phyloP scores from a whole-genome alignment of 2,888 invertebrate species.

The Drosophila neoperkinsi region DNA sequence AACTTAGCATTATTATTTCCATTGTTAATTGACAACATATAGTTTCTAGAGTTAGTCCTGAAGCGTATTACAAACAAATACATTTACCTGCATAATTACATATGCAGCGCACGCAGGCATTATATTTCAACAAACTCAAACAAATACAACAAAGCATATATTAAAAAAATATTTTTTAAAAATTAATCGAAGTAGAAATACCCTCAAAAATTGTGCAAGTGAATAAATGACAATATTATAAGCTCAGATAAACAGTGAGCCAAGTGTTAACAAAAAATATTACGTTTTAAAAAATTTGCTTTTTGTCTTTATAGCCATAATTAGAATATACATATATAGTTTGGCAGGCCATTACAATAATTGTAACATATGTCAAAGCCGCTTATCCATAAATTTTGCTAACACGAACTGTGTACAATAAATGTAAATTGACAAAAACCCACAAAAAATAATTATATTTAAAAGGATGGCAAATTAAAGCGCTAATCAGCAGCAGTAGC shows the following conservation, averaged over 20 bases:
- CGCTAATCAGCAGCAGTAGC: slow-evolving; percentile 10
- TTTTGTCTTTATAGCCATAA: not conserved
- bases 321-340: not conserved
- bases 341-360: slow-evolving; percentile 11
- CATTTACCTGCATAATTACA: slow-evolving; percentile 41
- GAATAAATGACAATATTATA: not conserved
- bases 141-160: slow-evolving; percentile 7
- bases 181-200: not conserved
- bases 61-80: slow-evolving; percentile 35
- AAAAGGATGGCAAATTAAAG: slow-evolving; percentile 28
- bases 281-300: not conserved
- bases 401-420: slow-evolving; percentile 40
- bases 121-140: slow-evolving; percentile 50
- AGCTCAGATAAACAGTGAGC: not conserved
- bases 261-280: not conserved
- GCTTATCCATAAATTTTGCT: slow-evolving; percentile 23
- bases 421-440: slow-evolving; percentile 47
- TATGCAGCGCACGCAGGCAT: slow-evolving; percentile 6
- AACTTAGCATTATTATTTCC: slow-evolving; percentile 14
- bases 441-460: slow-evolving; percentile 23
- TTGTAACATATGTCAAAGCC: slow-evolving; percentile 40
- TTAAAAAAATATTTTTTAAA: not conserved
- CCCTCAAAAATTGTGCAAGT: not conserved
- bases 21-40: slow-evolving; percentile 16
- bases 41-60: slow-evolving; percentile 12